A percentile compares a stretch with the other conserved stretches of the same genome.
Conservation (phyloP, 2,888 invertebrate genomes). For the Apotomis turbidana region DNA sequence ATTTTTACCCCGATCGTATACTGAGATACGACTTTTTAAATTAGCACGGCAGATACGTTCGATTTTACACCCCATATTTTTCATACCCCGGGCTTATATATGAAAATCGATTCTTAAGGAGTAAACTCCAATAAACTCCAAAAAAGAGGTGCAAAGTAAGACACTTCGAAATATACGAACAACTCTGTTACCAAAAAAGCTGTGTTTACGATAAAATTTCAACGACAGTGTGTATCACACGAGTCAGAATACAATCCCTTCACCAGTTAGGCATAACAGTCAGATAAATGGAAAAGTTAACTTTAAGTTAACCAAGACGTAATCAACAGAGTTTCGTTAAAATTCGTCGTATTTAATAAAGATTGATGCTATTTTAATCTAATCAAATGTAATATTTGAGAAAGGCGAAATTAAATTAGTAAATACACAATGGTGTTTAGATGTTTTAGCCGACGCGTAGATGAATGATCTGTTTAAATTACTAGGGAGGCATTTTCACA, state of each 20-base stretch:
- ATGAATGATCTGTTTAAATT: background rate
- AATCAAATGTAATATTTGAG: constrained; percentile 37
- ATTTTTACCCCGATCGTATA: too few relatives aligned
- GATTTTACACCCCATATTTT: too few relatives aligned
- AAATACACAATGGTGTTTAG: constrained; percentile 14
- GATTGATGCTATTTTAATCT: constrained; percentile 58
- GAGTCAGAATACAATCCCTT: constrained; percentile 49
- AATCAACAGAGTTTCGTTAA: constrained; percentile 53
- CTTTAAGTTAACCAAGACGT: constrained; percentile 51
- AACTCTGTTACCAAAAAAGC: too few relatives aligned
- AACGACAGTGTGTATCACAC: constrained; percentile 51
- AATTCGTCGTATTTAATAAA: constrained; percentile 56
- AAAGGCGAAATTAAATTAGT: constrained; percentile 25
- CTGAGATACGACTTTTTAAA: too few relatives aligned
- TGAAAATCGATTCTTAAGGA: too few relatives aligned
- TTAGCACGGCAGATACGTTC: too few relatives aligned
- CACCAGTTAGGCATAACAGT: constrained; percentile 58
- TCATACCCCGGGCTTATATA: too few relatives aligned
- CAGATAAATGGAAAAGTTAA: constrained; percentile 66
- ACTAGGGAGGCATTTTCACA: too few relatives aligned
- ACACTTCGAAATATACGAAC: too few relatives aligned
- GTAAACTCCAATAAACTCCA: too few relatives aligned
- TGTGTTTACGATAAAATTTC: background rate
- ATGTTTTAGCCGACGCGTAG: background rate
- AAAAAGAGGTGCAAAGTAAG: too few relatives aligned